phyloP scores from a whole-genome alignment of 2,888 invertebrate genomes.

The Andrena hattorfiana region DNA sequence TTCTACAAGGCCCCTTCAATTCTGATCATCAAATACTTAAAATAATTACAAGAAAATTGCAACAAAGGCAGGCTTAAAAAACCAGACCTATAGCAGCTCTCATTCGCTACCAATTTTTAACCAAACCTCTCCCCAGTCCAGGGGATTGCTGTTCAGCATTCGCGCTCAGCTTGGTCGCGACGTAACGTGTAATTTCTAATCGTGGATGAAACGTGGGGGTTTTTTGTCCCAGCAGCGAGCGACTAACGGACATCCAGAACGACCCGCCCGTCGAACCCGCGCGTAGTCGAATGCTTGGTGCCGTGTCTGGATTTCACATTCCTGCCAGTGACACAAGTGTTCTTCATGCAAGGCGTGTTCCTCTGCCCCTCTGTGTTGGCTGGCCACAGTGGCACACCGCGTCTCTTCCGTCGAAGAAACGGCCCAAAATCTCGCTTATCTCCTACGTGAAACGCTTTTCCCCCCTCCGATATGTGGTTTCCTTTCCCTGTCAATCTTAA shows the following conservation, averaged over 20 bases:
- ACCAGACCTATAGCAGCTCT: neutral
- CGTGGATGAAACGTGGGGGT: constrained; percentile 24
- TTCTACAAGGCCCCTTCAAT: too few species aligned
- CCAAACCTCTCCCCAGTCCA: neutral
- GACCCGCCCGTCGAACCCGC: neutral
- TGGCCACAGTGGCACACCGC: constrained; percentile 47
- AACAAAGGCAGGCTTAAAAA: too few species aligned
- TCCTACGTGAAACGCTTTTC: constrained; percentile 35
- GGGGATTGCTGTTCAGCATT: neutral
- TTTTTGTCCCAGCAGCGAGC: constrained; percentile 34
- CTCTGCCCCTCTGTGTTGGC: constrained; percentile 45
- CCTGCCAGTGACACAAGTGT: constrained; percentile 57
- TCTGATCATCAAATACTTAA: too few species aligned
- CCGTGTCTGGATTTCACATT: constrained; percentile 66
- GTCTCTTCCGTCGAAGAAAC: constrained; percentile 62
- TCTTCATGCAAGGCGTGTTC: constrained; percentile 68
- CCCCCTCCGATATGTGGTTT: neutral
- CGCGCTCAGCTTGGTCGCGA: constrained; percentile 9
- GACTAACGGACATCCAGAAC: constrained; percentile 4
- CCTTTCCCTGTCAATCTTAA: neutral
- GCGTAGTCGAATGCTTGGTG: constrained; percentile 23
- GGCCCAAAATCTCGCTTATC: constrained; percentile 65
- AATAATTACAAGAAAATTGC: too few species aligned
- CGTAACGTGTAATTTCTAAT: constrained; percentile 15
- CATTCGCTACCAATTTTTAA: neutral